phyloP scores from a whole-genome alignment of 2,888 invertebrate species.

The Acleris cristana region DNA sequence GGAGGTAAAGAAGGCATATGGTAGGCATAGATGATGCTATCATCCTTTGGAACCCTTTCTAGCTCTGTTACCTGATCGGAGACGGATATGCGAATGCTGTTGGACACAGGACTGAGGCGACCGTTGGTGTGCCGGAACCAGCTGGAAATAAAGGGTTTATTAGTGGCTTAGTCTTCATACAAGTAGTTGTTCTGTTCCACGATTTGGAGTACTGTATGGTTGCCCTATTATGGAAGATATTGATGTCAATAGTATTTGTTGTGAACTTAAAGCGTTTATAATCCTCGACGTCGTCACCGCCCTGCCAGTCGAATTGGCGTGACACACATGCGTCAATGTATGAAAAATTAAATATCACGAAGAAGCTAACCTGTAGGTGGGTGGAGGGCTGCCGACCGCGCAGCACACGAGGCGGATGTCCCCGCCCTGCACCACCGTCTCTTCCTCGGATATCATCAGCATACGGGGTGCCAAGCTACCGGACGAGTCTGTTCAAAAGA shows the following conservation, averaged over 20 bases:
- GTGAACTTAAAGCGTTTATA: too few species aligned
- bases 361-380: constrained; percentile 84
- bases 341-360: too few species aligned
- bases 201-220: too few species aligned
- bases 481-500: constrained; percentile 58
- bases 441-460: constrained; percentile 87
- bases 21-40: too few species aligned
- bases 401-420: constrained; percentile 88
- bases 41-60: too few species aligned
- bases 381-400: constrained; percentile 88
- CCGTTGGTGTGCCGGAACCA: constrained; percentile 86
- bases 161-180: too few species aligned
- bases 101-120: constrained; percentile 85
- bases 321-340: too few species aligned
- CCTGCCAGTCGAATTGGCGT: too few species aligned
- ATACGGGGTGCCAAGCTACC: constrained; percentile 87
- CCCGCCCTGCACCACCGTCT: constrained; percentile 85
- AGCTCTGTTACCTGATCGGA: constrained; percentile 74
- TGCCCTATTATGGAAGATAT: too few species aligned
- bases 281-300: too few species aligned
- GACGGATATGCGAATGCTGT: constrained; percentile 84
- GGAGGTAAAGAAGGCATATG: too few species aligned
- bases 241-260: too few species aligned
- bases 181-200: background rate
- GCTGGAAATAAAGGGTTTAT: constrained; percentile 55